Evolutionary conservation across 1,140 invertebrate species (phyloP).

Genomic region (Steinernema khuongi): DNA sequence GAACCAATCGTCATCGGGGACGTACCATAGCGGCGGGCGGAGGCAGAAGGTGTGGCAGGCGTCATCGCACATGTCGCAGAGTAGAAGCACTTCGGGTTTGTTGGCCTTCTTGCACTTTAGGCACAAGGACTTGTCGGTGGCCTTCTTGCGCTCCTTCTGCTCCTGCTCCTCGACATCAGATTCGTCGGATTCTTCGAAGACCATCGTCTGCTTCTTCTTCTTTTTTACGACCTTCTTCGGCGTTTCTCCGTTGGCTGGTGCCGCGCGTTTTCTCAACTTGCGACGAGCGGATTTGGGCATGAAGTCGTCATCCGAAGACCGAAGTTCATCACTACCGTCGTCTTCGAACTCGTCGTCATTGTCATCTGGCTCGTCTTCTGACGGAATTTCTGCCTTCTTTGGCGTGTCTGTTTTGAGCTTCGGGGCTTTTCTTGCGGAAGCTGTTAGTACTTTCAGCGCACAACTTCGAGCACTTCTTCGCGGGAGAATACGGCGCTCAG

Average conservation of each 20-base stretch:
- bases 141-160: conserved; percentile 46
- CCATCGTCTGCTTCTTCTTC: conserved; percentile 42
- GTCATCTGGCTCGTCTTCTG: conserved; percentile 41
- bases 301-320: conserved; percentile 28
- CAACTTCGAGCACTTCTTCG: conserved; percentile 28
- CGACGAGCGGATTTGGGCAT: conserved; percentile 28
- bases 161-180: conserved; percentile 34
- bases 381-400: conserved; percentile 23
- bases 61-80: conserved; percentile 66
- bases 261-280: conserved; percentile 18
- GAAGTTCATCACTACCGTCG: conserved; percentile 25
- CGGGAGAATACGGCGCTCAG: conserved; percentile 26
- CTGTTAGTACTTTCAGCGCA: conserved; percentile 26
- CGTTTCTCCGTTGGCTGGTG: background rate
- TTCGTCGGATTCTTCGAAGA: conserved; percentile 27
- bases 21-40: conserved; percentile 45
- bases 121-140: conserved; percentile 48
- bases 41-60: conserved; percentile 56
- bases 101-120: conserved; percentile 44
- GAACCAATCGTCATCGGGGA: conserved; percentile 61
- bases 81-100: conserved; percentile 68
- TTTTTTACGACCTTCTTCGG: conserved; percentile 29
- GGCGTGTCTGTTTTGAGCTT: conserved; percentile 14
- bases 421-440: conserved; percentile 14
- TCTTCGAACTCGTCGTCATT: conserved; percentile 39